Base-by-base conservation (phyloP, 1,140 invertebrate species). In the Diachasmimorpha longicaudata region DNA sequence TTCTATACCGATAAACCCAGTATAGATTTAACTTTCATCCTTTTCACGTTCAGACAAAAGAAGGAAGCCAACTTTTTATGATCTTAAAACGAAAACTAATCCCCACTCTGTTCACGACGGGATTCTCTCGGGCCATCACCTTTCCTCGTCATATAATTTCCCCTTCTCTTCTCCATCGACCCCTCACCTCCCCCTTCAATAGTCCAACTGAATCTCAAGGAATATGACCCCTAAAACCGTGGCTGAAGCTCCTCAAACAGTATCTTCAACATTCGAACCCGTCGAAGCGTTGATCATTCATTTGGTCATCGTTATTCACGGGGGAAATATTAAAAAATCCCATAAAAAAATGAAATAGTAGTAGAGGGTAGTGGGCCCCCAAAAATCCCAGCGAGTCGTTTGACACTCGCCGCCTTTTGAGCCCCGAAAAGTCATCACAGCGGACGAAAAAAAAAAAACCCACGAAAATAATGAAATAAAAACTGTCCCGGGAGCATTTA, bases 271-370 rank as follows among this genome's bases (percentile, higher is more conserved):
- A 52, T 10, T 46, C 19, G 48, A 52, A 52, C 1, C 48, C 48
- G 9, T 52, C 14, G 48, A 16, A 52, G 14, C 48, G 14, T 14
- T 52, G n/a, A 52, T 52, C 48, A 52, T 52, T 52, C n/a, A 19
- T 16, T n/a, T 16, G n/a, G n/a, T 16, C 48, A 52, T 52, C 16
- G 48, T 9, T 52, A 16, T 81, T 79, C 79, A 63, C 37, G 72
- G 79, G 80, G 79, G 52, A 21, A 44, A 75, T 77, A 77, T 82
- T 78, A 80, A 82, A 79, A 71, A 68, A 14, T 69, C 73, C 77
- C 78, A 79, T 82, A 80, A 82, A 82, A 31, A 79, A 70, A 76
- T 82, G 74, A 82, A 78, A 78, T 82, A 80, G 70, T 77, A 79
- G 72, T 52, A 71, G 66, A 13, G 36, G n/a, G 31, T 23, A 11